A percentile compares a stretch with the other conserved stretches of the same genome.
These are phyloP conservation scores for Lepidochrysops patricia DNA, from an alignment of 2,888 invertebrate genomes.

Conservation along the genomic window DNA sequence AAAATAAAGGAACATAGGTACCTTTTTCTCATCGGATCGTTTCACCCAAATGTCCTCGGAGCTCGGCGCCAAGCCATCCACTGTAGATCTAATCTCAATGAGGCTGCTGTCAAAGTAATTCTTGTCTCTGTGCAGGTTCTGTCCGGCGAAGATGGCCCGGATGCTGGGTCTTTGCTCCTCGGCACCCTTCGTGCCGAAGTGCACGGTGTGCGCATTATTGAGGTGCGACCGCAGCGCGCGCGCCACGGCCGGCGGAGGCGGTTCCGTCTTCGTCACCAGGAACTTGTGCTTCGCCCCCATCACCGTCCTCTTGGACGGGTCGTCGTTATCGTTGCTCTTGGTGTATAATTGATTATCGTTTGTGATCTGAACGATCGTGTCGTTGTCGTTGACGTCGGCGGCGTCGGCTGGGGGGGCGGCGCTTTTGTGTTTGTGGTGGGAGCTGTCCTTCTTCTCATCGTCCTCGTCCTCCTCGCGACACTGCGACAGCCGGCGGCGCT, in stretches of 20 bases:
- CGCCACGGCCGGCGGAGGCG: slow-evolving; percentile 54
- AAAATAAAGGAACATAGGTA: slow-evolving; percentile 48
- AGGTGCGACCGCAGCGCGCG: slow-evolving; percentile 64
- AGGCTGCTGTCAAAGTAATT: slow-evolving; percentile 88
- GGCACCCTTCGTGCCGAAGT: slow-evolving; percentile 77
- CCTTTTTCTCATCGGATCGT: slow-evolving; percentile 73
- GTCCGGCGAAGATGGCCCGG: slow-evolving; percentile 74
- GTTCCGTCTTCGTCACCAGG: slow-evolving; percentile 51
- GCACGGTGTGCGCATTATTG: slow-evolving; percentile 78
- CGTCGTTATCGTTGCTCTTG: slow-evolving; percentile 29
- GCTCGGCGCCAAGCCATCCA: slow-evolving; percentile 77
- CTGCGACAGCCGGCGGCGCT: slow-evolving; percentile 82
- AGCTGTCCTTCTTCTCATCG: slow-evolving; percentile 65
- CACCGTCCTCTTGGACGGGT: slow-evolving; percentile 51
- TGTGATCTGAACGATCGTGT: slow-evolving; percentile 16
- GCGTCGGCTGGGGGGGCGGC: neutral
- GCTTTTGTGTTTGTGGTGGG: slow-evolving; percentile 20
- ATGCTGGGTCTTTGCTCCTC: slow-evolving; percentile 75
- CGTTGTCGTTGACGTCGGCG: slow-evolving; percentile 12
- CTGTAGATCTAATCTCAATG: slow-evolving; percentile 84
- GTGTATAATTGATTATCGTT: slow-evolving; percentile 26
- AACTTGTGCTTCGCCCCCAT: slow-evolving; percentile 62
- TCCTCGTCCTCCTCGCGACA: slow-evolving; percentile 90
- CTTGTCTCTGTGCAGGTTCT: slow-evolving; percentile 81
- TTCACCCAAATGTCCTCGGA: slow-evolving; percentile 83